Percentiles rank a stretch among this genome's conserved stretches.
Conservation (phyloP, 2,797 vertebrate species). For the Zalophus californianus region DNA sequence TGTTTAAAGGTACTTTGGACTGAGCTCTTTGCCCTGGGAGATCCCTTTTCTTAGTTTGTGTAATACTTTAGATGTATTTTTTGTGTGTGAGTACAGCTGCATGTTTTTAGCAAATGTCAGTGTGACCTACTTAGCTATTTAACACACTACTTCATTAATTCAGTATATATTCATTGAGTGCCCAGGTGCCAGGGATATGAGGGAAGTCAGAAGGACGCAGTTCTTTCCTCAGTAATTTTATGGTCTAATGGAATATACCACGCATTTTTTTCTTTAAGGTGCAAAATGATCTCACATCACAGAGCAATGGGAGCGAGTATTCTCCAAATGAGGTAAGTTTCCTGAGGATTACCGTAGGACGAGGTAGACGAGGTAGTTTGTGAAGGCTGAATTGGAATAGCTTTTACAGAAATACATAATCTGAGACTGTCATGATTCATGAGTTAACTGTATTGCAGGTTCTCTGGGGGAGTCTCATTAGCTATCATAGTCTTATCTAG, state of each 20-base stretch:
- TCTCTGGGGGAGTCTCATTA: neutral
- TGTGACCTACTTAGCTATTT: neutral
- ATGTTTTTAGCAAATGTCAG: conserved; percentile 13
- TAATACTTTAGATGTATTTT: neutral
- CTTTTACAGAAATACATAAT: neutral
- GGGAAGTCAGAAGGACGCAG: neutral
- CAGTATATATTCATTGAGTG: neutral
- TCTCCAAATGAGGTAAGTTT: conserved; percentile 86
- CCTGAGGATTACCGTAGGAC: neutral
- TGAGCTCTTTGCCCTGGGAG: neutral
- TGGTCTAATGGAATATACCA: neutral
- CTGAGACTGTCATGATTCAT: neutral
- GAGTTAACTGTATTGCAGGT: neutral
- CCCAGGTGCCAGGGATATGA: neutral
- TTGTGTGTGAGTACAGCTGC: neutral
- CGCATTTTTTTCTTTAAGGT: conserved; percentile 49
- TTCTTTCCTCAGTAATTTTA: neutral
- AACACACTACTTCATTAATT: neutral
- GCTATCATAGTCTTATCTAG: neutral
- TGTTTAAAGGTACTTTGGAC: neutral
- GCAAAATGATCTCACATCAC: conserved; percentile 84
- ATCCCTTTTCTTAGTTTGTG: neutral
- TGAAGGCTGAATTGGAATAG: neutral
- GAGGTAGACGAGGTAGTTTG: neutral
- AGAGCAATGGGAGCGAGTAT: conserved; percentile 83